These are phyloP conservation scores for Mythimna ferrago DNA, from an alignment of 2,888 invertebrate species.

Conservation along the genomic window DNA sequence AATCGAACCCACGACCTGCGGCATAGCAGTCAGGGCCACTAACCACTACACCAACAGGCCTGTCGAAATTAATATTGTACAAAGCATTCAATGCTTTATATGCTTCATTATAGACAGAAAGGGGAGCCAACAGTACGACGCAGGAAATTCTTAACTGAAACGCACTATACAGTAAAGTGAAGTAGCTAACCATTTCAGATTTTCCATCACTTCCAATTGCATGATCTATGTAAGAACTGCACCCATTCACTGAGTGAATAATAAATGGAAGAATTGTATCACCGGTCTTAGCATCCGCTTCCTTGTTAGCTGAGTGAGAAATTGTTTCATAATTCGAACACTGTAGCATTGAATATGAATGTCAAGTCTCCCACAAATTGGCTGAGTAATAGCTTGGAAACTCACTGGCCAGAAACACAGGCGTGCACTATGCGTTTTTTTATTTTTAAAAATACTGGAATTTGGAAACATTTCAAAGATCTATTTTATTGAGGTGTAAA, in stretches of 20 bases:
- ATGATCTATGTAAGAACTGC: slow-evolving; percentile 28
- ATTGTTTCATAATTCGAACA: slow-evolving; percentile 73
- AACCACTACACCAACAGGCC: too few species aligned
- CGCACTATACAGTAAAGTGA: too few species aligned
- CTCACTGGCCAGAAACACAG: slow-evolving; percentile 10
- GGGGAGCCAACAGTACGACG: too few species aligned
- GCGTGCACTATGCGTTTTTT: slow-evolving; percentile 3
- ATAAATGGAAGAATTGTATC: slow-evolving; percentile 43
- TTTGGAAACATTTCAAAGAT: background rate
- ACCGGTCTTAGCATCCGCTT: slow-evolving; percentile 60
- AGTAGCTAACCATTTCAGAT: background rate
- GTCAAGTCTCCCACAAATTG: slow-evolving; percentile 70
- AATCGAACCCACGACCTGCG: too few species aligned
- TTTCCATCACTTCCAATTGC: slow-evolving; percentile 4
- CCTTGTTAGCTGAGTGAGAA: slow-evolving; percentile 77
- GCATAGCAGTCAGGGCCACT: too few species aligned
- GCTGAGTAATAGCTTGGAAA: slow-evolving; percentile 59
- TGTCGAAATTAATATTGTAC: too few species aligned
- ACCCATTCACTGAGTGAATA: slow-evolving; percentile 38
- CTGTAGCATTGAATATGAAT: slow-evolving; percentile 68
- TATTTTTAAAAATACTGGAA: background rate
- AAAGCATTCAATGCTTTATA: too few species aligned
- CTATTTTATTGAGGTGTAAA: too few species aligned
- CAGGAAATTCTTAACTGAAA: too few species aligned
- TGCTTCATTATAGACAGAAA: too few species aligned